Evolutionary conservation across 37 sponge, comb jelly and placozoan species (phyloP).

Genomic region (Haliclona indistincta): DNA sequence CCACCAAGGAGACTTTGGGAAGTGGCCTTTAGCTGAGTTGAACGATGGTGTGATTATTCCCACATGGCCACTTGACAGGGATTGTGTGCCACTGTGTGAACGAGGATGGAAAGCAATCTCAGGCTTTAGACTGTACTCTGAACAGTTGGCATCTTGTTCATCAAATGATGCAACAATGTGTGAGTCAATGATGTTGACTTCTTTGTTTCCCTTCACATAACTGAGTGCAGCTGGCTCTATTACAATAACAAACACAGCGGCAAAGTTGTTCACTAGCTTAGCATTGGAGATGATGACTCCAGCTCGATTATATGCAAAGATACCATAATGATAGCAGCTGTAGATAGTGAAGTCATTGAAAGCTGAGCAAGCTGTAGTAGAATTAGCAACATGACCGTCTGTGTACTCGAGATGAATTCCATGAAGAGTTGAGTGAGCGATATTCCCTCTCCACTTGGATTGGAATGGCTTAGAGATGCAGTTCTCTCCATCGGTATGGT

Average conservation of each 20-base stretch:
- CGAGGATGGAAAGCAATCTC: conserved; percentile 37
- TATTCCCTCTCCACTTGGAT: conserved; percentile 52
- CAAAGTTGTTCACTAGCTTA: conserved; percentile 75
- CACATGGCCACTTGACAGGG: conserved; percentile 56
- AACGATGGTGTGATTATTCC: conserved; percentile 72
- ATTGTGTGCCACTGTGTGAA: conserved; percentile 27
- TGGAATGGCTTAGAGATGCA: conserved; percentile 20
- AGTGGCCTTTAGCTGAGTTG: conserved; percentile 50
- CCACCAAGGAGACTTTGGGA: conserved; percentile 52
- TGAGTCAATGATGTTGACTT: conserved; percentile 40
- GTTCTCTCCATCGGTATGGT: conserved; percentile 84
- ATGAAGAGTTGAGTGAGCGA: conserved; percentile 82
- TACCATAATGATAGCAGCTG: conserved; percentile 79
- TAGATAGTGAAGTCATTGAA: conserved; percentile 57
- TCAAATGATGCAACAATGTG: conserved; percentile 41
- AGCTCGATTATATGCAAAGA: conserved; percentile 68
- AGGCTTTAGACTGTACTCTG: conserved; percentile 31
- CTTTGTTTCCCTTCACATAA: conserved; percentile 54
- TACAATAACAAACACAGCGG: conserved; percentile 63
- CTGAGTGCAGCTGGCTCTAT: conserved; percentile 68
- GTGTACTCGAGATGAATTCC: conserved; percentile 66
- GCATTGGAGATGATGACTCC: conserved; percentile 46
- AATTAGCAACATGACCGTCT: conserved; percentile 73
- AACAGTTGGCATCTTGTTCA: conserved; percentile 30
- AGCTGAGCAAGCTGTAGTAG: conserved; percentile 49